Percentiles rank a stretch among this genome's conserved stretches.
Evolutionary conservation across 1,140 invertebrate species (phyloP).

Genomic region (Radopholus similis): DNA sequence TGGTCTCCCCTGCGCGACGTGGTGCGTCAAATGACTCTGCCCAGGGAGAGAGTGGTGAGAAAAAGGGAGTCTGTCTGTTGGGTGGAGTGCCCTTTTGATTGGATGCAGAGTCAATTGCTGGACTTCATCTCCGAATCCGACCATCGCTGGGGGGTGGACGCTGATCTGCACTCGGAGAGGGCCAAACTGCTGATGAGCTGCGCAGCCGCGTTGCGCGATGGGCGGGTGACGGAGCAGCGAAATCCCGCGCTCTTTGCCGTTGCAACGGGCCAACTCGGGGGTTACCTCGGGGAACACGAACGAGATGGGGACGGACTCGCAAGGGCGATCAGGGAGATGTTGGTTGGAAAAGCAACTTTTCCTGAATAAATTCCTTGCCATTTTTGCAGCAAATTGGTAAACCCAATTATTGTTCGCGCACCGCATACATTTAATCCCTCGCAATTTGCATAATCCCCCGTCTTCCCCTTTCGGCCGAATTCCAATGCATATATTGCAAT

Average conservation of each 20-base stretch:
- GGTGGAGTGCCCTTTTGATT: background rate
- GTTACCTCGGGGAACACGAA: no score
- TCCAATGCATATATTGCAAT: background rate
- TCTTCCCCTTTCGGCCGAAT: background rate
- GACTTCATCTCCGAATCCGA: background rate
- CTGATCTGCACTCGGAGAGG: background rate
- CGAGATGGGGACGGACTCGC: no score
- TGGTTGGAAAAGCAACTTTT: no score
- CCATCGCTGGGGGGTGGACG: background rate
- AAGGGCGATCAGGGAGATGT: no score
- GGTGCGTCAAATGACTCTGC: constrained; percentile 37
- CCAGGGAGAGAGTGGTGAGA: constrained; percentile 22
- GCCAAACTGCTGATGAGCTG: constrained; percentile 13
- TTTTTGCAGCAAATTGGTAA: background rate
- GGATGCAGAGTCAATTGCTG: background rate
- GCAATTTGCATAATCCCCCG: background rate
- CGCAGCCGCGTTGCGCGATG: constrained; percentile 23
- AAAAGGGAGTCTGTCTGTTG: background rate
- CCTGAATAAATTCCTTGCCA: background rate
- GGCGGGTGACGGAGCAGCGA: no score
- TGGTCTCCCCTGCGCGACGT: constrained; percentile 39
- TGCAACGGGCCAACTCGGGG: no score
- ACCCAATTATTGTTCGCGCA: background rate
- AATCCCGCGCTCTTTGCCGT: no score
- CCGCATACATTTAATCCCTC: background rate